A percentile compares a stretch with the other conserved stretches of the same genome.
These are phyloP conservation scores for Epizoanthus illoricatus DNA, from an alignment of 92 coral and sea anemone genomes.

Conservation along the genomic window DNA sequence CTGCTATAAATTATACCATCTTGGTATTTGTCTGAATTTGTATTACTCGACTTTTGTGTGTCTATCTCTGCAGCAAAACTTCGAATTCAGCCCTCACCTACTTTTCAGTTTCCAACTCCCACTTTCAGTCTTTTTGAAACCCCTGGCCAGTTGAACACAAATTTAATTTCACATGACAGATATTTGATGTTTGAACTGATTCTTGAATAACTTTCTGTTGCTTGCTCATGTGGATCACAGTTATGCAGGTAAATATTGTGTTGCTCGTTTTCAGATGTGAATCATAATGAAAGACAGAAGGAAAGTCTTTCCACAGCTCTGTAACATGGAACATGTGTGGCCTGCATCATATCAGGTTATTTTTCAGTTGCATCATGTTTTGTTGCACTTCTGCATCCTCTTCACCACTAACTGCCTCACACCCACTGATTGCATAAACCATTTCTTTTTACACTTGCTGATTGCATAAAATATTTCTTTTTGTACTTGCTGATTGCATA, in stretches of 20 bases:
- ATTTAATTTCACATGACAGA: not conserved
- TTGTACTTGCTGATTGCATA: not conserved
- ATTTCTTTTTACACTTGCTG: not conserved
- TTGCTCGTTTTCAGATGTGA: conserved; percentile 45
- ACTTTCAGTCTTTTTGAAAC: no score
- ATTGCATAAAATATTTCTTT: not conserved
- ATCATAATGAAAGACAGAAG: conserved; percentile 34
- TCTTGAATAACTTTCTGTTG: not conserved
- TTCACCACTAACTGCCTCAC: conserved; percentile 4
- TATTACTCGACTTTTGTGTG: no score
- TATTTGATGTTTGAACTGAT: not conserved
- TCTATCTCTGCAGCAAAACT: no score
- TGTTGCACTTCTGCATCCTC: conserved; percentile 15
- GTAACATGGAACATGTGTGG: conserved; percentile 17
- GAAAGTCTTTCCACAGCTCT: conserved; percentile 40
- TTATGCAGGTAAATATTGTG: conserved; percentile 8
- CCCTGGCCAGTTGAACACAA: no score
- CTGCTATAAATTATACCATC: no score
- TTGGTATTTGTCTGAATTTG: no score
- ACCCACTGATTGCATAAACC: not conserved
- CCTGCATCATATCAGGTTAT: conserved; percentile 40
- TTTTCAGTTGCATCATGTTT: conserved; percentile 23
- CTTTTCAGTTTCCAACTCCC: no score
- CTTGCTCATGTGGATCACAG: not conserved
- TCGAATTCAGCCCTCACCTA: no score